Evolutionary conservation across 1,140 invertebrate species (phyloP).

Genomic region (Gonatopus flavifemur): DNA sequence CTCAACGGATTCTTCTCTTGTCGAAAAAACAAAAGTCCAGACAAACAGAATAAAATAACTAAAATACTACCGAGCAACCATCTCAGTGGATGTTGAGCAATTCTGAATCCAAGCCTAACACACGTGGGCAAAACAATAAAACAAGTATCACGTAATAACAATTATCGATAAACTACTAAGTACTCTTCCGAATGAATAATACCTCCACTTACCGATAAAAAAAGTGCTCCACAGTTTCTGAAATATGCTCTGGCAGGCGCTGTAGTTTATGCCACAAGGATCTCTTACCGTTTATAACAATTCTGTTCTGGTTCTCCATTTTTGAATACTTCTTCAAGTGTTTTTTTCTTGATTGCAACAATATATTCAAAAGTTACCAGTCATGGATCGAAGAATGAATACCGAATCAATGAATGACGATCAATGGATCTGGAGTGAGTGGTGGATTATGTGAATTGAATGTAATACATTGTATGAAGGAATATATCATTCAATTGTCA

Average conservation of each 20-base stretch:
- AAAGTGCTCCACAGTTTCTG: constrained; percentile 39
- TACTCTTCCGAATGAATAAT: too few relatives aligned
- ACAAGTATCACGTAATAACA: not conserved
- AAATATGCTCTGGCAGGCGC: constrained; percentile 39
- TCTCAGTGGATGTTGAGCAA: constrained; percentile 40
- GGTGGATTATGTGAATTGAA: too few relatives aligned
- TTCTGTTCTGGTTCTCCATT: constrained; percentile 32
- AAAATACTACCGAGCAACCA: constrained; percentile 47
- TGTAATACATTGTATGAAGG: too few relatives aligned
- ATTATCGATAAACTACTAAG: not conserved
- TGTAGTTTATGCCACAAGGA: constrained; percentile 15
- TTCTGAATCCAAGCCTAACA: constrained; percentile 45
- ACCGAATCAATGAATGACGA: too few relatives aligned
- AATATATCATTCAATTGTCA: too few relatives aligned
- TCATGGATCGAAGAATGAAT: too few relatives aligned
- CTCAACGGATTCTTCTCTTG: constrained; percentile 69
- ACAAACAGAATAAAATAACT: constrained; percentile 45
- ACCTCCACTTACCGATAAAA: constrained; percentile 43
- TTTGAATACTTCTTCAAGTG: not conserved
- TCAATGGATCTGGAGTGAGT: too few relatives aligned
- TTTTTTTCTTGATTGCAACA: not conserved
- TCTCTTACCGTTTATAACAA: constrained; percentile 12
- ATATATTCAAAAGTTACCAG: too few relatives aligned
- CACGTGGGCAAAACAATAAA: not conserved
- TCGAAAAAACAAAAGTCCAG: constrained; percentile 45